Base-by-base conservation (phyloP, 2,113 vertebrate species). In the Sinocyclocheilus anophthalmus region DNA sequence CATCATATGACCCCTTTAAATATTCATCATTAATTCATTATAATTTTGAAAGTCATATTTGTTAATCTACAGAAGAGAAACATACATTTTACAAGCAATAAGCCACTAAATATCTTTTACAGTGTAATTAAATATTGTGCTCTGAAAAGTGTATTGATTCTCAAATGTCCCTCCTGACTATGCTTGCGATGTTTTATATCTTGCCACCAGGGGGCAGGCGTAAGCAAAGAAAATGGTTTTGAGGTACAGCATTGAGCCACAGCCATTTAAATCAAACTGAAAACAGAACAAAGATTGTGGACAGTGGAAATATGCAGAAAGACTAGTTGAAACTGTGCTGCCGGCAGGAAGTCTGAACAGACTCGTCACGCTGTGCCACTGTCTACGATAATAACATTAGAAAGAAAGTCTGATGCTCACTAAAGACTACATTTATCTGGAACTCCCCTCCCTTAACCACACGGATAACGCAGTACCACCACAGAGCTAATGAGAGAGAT, bases 361-460 rank as follows among this genome's bases (percentile, higher is more conserved):
- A 78, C 57, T 83, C 48, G 20, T 70, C 80, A 80, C 3, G 22
- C 79, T 87, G 75, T 55, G 83, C 70, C 81, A 70, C 1, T 59
- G 72, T 85, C 83, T 73, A 16, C 39, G 26, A 79, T 87, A 85
- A 87, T 77, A 85, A 77, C 79, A 85, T 84, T 75, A 73, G 22
- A 73, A 73, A 18, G 3, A 73, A 39, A 73, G 82, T 83, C 83
- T 89, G 86, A 85, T 76, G 42, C 59, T 87, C 45, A 57, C 65
- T 89, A 89, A 89, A 83, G 79, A 87, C 83, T 85, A 65, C 85
- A 85, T 87, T 89, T 89, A 85, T 89, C 86, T 89, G 33, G 22
- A 59, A 65, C 78, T 77, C 26, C 78, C 73, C 83, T 87, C 69
- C 55, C 84, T 69, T 50, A 83, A 72, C 80, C 45, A 59, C 73